Evolutionary conservation across 1,140 invertebrate genomes (phyloP), one percentile per base, ranked within the genome.

Genomic region (Cydia fagiglandana): DNA sequence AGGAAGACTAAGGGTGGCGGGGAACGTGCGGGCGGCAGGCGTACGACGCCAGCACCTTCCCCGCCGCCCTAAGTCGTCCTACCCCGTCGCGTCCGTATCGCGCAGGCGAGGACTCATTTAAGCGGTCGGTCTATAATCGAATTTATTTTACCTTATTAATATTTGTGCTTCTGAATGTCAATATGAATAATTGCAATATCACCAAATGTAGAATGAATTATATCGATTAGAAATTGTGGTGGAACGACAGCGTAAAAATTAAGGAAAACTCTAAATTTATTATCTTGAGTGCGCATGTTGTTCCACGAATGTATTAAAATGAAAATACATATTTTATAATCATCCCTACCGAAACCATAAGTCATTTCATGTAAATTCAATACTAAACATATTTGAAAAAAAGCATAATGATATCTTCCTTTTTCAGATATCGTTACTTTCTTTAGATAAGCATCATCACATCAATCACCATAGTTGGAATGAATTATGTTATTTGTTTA

Each of bases 331-430:
- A 53, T n/a, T n/a, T 53, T 53, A 50, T 12, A 4, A 15, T 53
- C 56, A 70, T 41, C 66, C 66, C 66, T 70, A 70, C 66, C 66
- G 66, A 70, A 70, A 70, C 66, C 66, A 45, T 70, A 70, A 45
- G 66, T 70, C 34, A 70, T 70, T 70, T 70, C 66, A 6, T n/a
- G 30, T 68, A 34, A 68, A 68, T 68, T 68, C 10, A 34, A 20
- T 17, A 70, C 2, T 30, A 15, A 17, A 41, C 34, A 24, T 61
- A 61, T 24, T 53, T 61, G 9, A 61, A 20, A 24, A 24, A 20
- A 15, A 15, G 45, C 45, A 15, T 45, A 45, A 45, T 47, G 45
- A 15, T 50, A 50, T n/a, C 13, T 50, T 56, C 15, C n/a, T 56
- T 56, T 56, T 56, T 17, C n/a, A 15, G 45, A 47, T 47, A 47